Conservation (phyloP, 2,888 invertebrate species). For the Metellina segmentata region DNA sequence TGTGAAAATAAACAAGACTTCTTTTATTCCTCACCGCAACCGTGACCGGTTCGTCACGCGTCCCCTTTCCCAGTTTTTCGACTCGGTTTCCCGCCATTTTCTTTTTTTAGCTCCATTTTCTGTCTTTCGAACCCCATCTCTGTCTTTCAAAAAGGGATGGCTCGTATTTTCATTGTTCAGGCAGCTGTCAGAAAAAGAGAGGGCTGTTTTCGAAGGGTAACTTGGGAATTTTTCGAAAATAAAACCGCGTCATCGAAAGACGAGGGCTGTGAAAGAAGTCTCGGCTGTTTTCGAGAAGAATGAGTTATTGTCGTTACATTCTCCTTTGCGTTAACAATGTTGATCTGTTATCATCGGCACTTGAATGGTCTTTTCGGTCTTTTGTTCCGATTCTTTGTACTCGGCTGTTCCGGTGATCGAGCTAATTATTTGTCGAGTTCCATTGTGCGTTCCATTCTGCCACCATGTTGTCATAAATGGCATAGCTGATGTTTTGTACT, state of each 20-base stretch:
- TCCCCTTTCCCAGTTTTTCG: no score
- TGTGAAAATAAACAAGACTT: conserved; percentile 31
- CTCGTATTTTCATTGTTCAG: neutral
- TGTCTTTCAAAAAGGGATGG: neutral
- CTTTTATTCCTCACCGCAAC: conserved; percentile 48
- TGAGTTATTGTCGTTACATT: neutral
- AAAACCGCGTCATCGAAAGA: neutral
- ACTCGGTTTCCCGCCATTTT: neutral
- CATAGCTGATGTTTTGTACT: no score
- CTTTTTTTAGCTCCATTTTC: neutral
- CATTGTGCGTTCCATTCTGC: neutral
- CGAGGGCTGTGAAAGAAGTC: neutral
- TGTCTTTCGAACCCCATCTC: conserved; percentile 3
- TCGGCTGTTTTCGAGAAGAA: neutral
- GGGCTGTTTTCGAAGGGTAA: neutral
- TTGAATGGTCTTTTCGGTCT: neutral
- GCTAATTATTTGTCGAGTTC: neutral
- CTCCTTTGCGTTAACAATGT: neutral
- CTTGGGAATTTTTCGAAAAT: neutral
- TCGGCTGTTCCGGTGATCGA: neutral
- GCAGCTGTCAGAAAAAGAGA: neutral
- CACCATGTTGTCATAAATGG: no score
- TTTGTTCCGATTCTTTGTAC: neutral
- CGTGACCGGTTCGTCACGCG: conserved; percentile 13
- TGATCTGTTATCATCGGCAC: neutral